Conservation (phyloP, 2,888 invertebrate genomes). For the Eupeodes latifasciatus region DNA sequence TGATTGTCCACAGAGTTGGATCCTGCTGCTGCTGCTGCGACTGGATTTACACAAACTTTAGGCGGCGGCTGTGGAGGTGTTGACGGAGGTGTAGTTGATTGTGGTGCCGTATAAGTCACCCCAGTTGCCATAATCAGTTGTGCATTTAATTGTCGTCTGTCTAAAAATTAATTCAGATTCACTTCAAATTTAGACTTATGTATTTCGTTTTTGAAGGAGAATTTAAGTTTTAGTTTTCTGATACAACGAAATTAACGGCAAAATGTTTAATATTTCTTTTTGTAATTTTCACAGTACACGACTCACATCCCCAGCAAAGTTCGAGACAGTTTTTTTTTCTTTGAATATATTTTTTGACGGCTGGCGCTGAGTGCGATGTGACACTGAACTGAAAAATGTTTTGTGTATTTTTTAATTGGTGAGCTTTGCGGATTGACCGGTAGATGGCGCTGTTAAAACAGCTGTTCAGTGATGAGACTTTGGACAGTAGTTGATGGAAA, state of each 20-base stretch:
- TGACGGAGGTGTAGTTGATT: constrained; percentile 61
- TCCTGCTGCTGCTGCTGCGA: constrained; percentile 41
- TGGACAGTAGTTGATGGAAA: not conserved
- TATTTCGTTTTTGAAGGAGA: not conserved
- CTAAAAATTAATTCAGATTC: constrained; percentile 25
- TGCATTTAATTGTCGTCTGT: constrained; percentile 63
- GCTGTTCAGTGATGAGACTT: constrained; percentile 38
- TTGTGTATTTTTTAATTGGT: constrained; percentile 44
- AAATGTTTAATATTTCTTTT: constrained; percentile 57
- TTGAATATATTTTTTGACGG: constrained; percentile 62
- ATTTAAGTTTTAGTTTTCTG: constrained; percentile 8
- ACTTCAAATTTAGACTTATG: constrained; percentile 34
- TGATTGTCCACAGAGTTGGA: constrained; percentile 84
- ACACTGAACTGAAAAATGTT: constrained; percentile 57
- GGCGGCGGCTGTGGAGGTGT: constrained; percentile 78
- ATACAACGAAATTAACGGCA: constrained; percentile 66
- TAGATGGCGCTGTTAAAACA: constrained; percentile 32
- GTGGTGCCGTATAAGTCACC: constrained; percentile 74
- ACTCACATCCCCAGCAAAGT: constrained; percentile 13
- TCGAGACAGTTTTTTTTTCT: constrained; percentile 42
- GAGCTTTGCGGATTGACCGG: constrained; percentile 16
- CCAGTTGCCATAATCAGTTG: constrained; percentile 76
- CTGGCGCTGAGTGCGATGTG: constrained; percentile 7
- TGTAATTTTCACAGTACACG: constrained; percentile 54
- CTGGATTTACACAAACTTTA: constrained; percentile 54